Base-by-base conservation (phyloP, 2,113 vertebrate species). In the Gallinago jamesoni region DNA sequence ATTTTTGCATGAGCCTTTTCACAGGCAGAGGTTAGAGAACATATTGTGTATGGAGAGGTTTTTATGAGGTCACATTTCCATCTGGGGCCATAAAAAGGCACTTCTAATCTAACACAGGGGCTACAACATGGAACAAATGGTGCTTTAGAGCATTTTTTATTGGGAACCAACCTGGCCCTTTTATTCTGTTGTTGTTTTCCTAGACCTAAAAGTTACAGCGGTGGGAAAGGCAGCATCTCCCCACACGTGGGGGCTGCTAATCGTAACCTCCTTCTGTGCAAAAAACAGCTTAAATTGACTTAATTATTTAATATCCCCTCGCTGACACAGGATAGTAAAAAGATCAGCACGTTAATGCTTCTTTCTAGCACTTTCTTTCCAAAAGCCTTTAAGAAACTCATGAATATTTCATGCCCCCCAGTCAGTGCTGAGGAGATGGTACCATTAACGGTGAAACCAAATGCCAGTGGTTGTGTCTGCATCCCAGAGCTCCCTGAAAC, bases 291-390 rank as follows among this genome's bases (percentile, higher is more conserved):
- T 87, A 31, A 94, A 90, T 80, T 84, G 92, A 73, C 89, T 98
- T 96, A 95, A 98, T 98, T 96, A 97, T 97, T 98, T 96, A 97
- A 95, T 84, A 96, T 60, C 45, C 73, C 59, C 88, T 93, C 8
- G 0, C 53, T 93, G 77, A 95, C 74, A 90, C 22, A 53, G 66
- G 78, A 57, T 89, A 96, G 93, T 89, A 94, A 96, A 96, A 76
- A 79, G 48, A 94, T 9, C 94, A 95, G 87, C 74, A 89, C 50
- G 76, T 90, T 96, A 96, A 91, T 96, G 94, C 67, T 97, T 33
- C 41, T 93, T 96, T 94, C 82, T 64, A 95, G 70, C 41, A 95
- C 30, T 75, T 96, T 95, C 94, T 95, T 84, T 91, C 77, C 74
- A 94, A 97, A 97, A 96, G 63, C 69, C 91, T 97, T 97, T 93